A percentile compares a stretch with the other conserved stretches of the same genome.
phyloP scores from a whole-genome alignment of 2,797 vertebrate genomes.

The Coranthus polyacanthus region DNA sequence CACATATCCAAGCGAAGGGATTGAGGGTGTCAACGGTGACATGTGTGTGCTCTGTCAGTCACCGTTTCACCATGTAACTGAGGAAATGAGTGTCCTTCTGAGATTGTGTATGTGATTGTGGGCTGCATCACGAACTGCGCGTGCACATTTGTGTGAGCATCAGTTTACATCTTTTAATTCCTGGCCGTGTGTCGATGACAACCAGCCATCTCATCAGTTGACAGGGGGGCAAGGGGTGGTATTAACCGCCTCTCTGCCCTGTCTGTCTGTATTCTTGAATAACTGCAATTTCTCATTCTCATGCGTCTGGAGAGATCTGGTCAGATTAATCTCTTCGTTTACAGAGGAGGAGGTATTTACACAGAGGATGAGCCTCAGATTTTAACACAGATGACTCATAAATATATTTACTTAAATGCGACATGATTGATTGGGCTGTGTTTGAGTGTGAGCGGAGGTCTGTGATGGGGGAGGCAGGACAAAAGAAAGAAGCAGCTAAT shows the following conservation, averaged over 20 bases:
- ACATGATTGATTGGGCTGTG: conserved; percentile 35
- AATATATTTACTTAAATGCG: conserved; percentile 36
- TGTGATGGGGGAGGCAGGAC: background rate
- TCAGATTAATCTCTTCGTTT: conserved; percentile 39
- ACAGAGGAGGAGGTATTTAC: conserved; percentile 36
- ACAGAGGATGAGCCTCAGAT: conserved; percentile 32
- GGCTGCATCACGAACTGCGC: conserved; percentile 21
- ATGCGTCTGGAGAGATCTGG: conserved; percentile 21
- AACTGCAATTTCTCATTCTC: conserved; percentile 33
- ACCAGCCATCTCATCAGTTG: conserved; percentile 35
- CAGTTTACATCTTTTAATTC: conserved; percentile 26
- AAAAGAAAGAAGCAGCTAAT: background rate
- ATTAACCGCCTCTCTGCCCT: conserved; percentile 31
- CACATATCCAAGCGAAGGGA: conserved; percentile 43
- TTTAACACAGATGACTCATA: conserved; percentile 33
- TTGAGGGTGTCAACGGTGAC: conserved; percentile 43
- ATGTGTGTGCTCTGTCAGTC: conserved; percentile 50
- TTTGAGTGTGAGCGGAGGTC: conserved; percentile 2
- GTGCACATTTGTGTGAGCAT: background rate
- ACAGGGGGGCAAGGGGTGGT: conserved; percentile 38
- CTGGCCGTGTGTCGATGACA: conserved; percentile 25
- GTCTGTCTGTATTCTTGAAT: conserved; percentile 36
- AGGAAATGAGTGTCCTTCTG: conserved; percentile 19
- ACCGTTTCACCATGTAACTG: conserved; percentile 19
- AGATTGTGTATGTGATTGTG: conserved; percentile 25